phyloP scores from a whole-genome alignment of 2,888 invertebrate species.

The Brenthis hecate region DNA sequence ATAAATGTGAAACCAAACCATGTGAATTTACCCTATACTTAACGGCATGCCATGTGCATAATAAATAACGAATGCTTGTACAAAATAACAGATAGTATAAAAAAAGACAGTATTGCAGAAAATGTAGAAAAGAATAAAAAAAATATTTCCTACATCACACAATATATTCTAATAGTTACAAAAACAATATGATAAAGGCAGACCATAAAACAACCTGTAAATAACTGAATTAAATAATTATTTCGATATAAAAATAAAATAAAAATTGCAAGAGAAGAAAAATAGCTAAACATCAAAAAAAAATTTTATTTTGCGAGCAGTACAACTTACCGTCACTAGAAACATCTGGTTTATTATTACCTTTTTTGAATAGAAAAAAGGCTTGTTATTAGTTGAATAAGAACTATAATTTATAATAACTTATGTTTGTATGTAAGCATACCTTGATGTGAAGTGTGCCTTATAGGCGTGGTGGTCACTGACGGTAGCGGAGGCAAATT shows the following conservation, averaged over 20 bases:
- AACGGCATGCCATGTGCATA: too few species aligned
- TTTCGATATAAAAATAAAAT: background rate
- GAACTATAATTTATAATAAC: background rate
- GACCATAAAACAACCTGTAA: too few species aligned
- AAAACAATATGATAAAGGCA: too few species aligned
- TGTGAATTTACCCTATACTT: too few species aligned
- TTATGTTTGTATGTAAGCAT: background rate
- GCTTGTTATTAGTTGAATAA: slow-evolving; percentile 7
- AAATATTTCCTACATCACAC: too few species aligned
- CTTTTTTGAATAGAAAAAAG: slow-evolving; percentile 23
- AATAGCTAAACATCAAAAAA: background rate
- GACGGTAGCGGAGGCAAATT: slow-evolving; percentile 50
- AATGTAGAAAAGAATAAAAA: too few species aligned
- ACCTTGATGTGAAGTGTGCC: slow-evolving; percentile 50
- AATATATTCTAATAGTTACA: too few species aligned
- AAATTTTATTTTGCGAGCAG: background rate
- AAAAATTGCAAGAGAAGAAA: background rate
- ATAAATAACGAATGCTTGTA: too few species aligned
- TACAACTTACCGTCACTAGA: slow-evolving; percentile 35
- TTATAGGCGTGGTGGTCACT: slow-evolving; percentile 38
- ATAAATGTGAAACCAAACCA: too few species aligned
- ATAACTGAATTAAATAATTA: background rate
- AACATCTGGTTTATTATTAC: slow-evolving; percentile 26
- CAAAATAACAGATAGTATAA: too few species aligned
- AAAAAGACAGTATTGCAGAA: too few species aligned